Evolutionary conservation across 1,140 invertebrate species (phyloP), one percentile per base, ranked within the genome.

Genomic region (Lasioglossum baleicum): DNA sequence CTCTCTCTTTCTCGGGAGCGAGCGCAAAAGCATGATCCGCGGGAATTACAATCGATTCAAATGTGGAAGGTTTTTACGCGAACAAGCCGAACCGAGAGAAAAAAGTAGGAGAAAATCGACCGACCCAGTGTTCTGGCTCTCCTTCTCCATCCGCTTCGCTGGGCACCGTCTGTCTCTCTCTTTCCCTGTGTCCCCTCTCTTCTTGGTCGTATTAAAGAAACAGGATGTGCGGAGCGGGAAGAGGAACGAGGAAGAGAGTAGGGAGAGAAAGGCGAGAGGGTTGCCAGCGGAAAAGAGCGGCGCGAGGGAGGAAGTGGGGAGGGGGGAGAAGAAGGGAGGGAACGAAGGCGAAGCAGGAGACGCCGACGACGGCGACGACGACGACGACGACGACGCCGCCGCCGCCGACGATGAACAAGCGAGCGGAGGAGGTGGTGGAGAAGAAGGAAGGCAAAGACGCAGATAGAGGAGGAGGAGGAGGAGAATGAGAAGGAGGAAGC

Each of bases 71-170:
- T 76, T 84, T 68, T 80, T 80, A 78, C 35, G 22, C 71, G 69
- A 86, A 75, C 71, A 58, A 80, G 15, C 70, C 44, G 7, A 35
- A 60, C 26, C 66, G 40, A 48, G 81, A 48, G 51, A 72, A 75
- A 75, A 76, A 69, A 48, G 74, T 68, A 74, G n/a, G 65, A 67
- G 80, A 88, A 80, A 81, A 88, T 82, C 84, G 82, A 83, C 66
- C 82, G 69, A 61, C 35, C 48, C 35, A 48, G 42, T 71, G 61
- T 60, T 51, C 60, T 20, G 68, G 35, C 48, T 22, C 26, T 53
- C 35, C 56, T 15, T 58, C 31, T 58, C 40, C 22, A 35, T 63
- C 48, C 40, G 40, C 68, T 58, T 67, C 65, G 35, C 48, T 31
- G 20, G 66, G 13, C 60, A 51, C 76, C 73, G 42, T 67, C 63